Percentiles rank a stretch among this genome's conserved stretches.
Evolutionary conservation across 2,113 vertebrate species (phyloP).

Genomic region (Pantherophis guttatus): DNA sequence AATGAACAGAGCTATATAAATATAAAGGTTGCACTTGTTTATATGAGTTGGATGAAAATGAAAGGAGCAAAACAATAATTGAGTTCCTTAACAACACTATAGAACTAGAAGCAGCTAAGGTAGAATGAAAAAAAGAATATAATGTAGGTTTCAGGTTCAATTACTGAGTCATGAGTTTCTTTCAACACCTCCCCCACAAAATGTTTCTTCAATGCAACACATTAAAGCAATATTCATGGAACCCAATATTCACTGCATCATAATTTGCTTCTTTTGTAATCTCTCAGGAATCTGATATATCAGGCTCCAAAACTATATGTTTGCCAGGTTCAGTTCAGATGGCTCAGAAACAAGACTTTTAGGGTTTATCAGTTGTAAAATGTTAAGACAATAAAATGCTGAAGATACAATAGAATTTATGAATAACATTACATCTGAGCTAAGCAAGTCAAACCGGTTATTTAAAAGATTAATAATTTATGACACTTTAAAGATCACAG

Average conservation of each 20-base stretch:
- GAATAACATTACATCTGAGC: not conserved
- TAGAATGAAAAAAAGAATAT: conserved; percentile 22
- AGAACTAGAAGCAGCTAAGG: not conserved
- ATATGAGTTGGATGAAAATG: not conserved
- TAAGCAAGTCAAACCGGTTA: not conserved
- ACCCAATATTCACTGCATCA: not conserved
- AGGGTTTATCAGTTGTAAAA: not conserved
- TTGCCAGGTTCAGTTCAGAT: not conserved
- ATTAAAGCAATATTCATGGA: not conserved
- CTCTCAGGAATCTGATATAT: not conserved
- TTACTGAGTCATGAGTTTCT: conserved; percentile 4
- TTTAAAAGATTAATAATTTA: not conserved
- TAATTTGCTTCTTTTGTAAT: not conserved
- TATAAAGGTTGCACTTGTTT: not conserved
- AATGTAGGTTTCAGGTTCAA: conserved; percentile 4
- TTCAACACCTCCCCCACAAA: not conserved
- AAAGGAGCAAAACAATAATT: not conserved
- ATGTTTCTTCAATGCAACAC: not conserved
- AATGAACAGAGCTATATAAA: not conserved
- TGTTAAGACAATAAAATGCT: not conserved
- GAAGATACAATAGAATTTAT: not conserved
- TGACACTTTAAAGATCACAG: not conserved
- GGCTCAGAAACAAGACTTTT: not conserved
- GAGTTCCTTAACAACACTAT: conserved; percentile 1
- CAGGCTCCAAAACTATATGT: not conserved